A percentile compares a stretch with the other conserved stretches of the same genome.
phyloP scores from a whole-genome alignment of 2,888 invertebrate species.

The Leptinotarsa haldemani region DNA sequence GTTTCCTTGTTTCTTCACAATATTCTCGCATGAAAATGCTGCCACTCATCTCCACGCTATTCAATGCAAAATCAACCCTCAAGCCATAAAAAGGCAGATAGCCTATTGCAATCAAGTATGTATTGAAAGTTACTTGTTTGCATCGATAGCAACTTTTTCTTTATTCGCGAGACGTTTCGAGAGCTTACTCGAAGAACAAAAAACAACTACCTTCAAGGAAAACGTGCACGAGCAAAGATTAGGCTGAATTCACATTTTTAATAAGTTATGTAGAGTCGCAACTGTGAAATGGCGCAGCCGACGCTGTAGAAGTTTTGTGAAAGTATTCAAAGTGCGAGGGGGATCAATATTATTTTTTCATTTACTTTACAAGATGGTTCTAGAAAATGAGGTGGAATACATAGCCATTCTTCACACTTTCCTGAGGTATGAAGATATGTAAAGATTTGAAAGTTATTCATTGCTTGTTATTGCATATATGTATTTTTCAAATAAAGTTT shows the following conservation, averaged over 20 bases:
- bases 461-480: too few relatives aligned
- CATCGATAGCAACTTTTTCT: slow-evolving; percentile 36
- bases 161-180: slow-evolving; percentile 25
- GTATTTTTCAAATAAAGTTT: too few relatives aligned
- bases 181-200: slow-evolving; percentile 27
- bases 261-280: slow-evolving; percentile 16
- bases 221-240: slow-evolving; percentile 13
- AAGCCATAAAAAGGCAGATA: slow-evolving; percentile 34
- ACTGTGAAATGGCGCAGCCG: not conserved
- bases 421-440: too few relatives aligned
- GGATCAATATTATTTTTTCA: slow-evolving; percentile 3
- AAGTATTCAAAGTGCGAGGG: not conserved
- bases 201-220: slow-evolving; percentile 22
- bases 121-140: slow-evolving; percentile 43
- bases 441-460: too few relatives aligned
- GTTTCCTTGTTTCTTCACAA: not conserved
- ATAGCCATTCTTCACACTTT: too few relatives aligned
- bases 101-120: slow-evolving; percentile 41
- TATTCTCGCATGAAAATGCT: slow-evolving; percentile 11
- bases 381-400: too few relatives aligned
- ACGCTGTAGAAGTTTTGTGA: not conserved
- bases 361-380: not conserved
- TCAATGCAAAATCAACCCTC: slow-evolving; percentile 27
- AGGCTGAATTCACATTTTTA: slow-evolving; percentile 29
- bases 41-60: slow-evolving; percentile 15